These are phyloP conservation scores for Mandrillus leucophaeus DNA, from an alignment of 2,113 vertebrate species.

Conservation along the genomic window DNA sequence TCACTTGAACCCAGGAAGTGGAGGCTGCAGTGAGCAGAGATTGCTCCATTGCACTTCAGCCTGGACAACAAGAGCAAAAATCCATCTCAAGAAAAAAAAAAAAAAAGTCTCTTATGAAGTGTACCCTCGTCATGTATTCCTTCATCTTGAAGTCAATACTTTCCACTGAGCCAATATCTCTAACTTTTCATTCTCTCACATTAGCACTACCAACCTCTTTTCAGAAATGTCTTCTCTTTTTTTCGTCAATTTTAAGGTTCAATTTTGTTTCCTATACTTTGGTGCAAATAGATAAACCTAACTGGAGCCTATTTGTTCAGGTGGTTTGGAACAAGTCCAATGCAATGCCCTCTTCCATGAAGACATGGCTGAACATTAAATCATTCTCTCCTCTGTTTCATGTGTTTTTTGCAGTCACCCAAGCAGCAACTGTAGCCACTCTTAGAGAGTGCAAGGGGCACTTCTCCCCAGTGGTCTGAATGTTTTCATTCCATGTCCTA, in stretches of 20 bases:
- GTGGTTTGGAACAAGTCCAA: not conserved
- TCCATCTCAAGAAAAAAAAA: too few relatives aligned
- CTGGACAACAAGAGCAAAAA: too few relatives aligned
- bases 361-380: not conserved
- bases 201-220: not conserved
- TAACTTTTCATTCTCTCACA: not conserved
- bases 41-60: too few relatives aligned
- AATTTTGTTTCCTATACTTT: not conserved
- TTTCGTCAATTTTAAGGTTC: not conserved
- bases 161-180: not conserved
- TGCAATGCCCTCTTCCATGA: not conserved
- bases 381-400: constrained; percentile 58
- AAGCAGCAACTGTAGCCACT: constrained; percentile 78
- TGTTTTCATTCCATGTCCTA: constrained; percentile 75
- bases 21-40: too few relatives aligned
- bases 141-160: not conserved
- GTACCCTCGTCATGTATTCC: not conserved
- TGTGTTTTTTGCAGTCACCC: constrained; percentile 67
- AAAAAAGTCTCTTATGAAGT: not conserved
- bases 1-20: too few relatives aligned
- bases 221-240: not conserved
- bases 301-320: constrained; percentile 25
- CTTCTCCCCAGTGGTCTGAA: constrained; percentile 73
- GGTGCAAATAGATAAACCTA: not conserved
- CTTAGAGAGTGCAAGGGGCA: constrained; percentile 46